Conservation (phyloP, 2,797 vertebrate genomes). For the Sylvilagus floridanus region DNA sequence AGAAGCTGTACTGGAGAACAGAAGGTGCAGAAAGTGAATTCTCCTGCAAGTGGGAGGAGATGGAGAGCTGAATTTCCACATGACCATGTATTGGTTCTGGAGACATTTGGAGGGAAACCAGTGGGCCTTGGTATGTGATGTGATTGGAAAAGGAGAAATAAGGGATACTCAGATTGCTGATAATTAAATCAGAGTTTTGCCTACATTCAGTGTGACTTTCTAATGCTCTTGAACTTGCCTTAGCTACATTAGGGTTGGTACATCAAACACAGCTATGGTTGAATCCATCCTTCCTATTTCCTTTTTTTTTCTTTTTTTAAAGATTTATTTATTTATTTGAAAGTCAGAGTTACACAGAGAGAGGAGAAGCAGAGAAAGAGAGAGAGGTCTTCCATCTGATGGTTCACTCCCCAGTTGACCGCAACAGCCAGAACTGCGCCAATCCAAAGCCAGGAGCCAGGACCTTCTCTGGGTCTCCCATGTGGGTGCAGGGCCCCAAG, state of each 20-base stretch:
- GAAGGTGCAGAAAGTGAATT: background rate
- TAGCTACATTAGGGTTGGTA: background rate
- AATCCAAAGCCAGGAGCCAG: too few relatives aligned
- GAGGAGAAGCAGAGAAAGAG: too few relatives aligned
- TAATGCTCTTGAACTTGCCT: background rate
- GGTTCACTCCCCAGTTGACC: too few relatives aligned
- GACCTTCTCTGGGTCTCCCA: too few relatives aligned
- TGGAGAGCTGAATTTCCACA: background rate
- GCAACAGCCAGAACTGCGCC: too few relatives aligned
- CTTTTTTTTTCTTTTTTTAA: background rate
- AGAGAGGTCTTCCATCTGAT: too few relatives aligned
- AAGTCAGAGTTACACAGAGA: too few relatives aligned
- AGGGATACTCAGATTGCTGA: background rate
- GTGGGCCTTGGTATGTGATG: background rate
- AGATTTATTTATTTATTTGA: too few relatives aligned
- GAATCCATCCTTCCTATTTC: background rate
- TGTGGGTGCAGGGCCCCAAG: too few relatives aligned
- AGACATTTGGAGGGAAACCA: background rate
- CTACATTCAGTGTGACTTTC: background rate
- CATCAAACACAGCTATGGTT: background rate
- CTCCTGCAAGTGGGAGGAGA: background rate
- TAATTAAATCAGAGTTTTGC: background rate
- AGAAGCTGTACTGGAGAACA: background rate
- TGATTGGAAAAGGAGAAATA: too few relatives aligned
- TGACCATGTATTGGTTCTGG: background rate